Percentiles rank a stretch among this genome's conserved stretches.
Evolutionary conservation across 2,113 vertebrate species (phyloP).

Genomic region (Pycnonotus jocosus): DNA sequence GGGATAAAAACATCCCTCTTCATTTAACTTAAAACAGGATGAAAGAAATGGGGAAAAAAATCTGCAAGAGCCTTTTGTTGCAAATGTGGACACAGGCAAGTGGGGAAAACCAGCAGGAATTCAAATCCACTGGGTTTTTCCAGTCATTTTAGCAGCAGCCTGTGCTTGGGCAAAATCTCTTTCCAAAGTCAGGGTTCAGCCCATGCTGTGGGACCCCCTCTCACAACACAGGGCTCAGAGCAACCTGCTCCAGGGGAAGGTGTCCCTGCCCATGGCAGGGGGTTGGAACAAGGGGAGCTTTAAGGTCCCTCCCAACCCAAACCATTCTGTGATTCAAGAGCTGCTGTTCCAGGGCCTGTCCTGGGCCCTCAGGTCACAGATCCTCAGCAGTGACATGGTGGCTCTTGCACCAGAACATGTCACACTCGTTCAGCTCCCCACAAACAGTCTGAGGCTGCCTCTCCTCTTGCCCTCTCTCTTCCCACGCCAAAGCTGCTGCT

Average conservation of each 20-base stretch:
- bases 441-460: not conserved
- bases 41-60: not conserved
- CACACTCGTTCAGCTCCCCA: not conserved
- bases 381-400: not conserved
- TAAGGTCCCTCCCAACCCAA: not conserved
- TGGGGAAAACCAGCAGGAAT: not conserved
- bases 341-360: not conserved
- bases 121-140: not conserved
- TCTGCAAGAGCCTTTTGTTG: not conserved
- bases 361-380: not conserved
- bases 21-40: not conserved
- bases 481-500: not conserved
- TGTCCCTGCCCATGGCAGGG: not conserved
- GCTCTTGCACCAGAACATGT: rapidly evolving
- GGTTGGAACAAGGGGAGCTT: not conserved
- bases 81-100: not conserved
- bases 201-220: rapidly evolving
- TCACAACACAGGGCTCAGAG: not conserved
- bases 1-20: not conserved
- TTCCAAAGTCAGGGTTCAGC: not conserved
- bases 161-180: not conserved
- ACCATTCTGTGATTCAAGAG: not conserved
- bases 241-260: not conserved
- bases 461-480: not conserved
- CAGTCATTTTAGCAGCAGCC: not conserved